Evolutionary conservation across 2,797 vertebrate genomes (phyloP).

Genomic region (Sebastes kiyomatsui): DNA sequence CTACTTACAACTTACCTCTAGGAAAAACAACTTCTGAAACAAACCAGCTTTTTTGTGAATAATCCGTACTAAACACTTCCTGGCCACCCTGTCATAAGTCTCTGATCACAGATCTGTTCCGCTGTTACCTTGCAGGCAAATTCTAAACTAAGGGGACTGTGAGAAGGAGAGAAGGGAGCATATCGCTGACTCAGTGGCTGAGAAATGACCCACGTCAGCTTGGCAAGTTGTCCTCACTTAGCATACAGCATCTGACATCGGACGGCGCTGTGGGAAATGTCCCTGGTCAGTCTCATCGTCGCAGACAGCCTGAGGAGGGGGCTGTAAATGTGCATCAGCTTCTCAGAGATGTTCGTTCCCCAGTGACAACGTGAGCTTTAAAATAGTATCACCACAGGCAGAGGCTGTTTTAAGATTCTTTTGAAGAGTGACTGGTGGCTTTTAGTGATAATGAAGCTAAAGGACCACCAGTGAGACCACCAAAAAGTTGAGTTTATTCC

Average conservation of each 20-base stretch:
- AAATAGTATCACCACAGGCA: constrained; percentile 51
- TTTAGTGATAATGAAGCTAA: constrained; percentile 42
- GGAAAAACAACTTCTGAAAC: constrained; percentile 3
- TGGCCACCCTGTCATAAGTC: not conserved
- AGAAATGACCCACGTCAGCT: constrained; percentile 34
- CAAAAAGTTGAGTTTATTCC: constrained; percentile 20
- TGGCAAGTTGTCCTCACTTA: constrained; percentile 38
- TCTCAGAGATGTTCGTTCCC: constrained; percentile 37
- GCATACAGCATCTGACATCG: constrained; percentile 33
- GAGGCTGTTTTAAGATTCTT: constrained; percentile 34
- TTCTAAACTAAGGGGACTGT: not conserved
- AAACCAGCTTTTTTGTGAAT: constrained; percentile 8
- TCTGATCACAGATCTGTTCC: constrained; percentile 39
- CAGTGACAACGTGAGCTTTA: constrained; percentile 32
- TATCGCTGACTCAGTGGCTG: constrained; percentile 35
- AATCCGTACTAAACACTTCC: constrained; percentile 20
- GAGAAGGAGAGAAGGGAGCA: constrained; percentile 1
- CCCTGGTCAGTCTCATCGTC: constrained; percentile 20
- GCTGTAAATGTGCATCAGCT: constrained; percentile 31
- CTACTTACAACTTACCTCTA: not conserved
- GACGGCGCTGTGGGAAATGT: constrained; percentile 36
- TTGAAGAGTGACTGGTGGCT: constrained; percentile 50
- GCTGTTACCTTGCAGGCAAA: not conserved
- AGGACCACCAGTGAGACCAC: constrained; percentile 39
- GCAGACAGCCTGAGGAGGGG: constrained; percentile 11